These are phyloP conservation scores for Taenaris catops DNA, from an alignment of 2,888 invertebrate species.

Conservation along the genomic window DNA sequence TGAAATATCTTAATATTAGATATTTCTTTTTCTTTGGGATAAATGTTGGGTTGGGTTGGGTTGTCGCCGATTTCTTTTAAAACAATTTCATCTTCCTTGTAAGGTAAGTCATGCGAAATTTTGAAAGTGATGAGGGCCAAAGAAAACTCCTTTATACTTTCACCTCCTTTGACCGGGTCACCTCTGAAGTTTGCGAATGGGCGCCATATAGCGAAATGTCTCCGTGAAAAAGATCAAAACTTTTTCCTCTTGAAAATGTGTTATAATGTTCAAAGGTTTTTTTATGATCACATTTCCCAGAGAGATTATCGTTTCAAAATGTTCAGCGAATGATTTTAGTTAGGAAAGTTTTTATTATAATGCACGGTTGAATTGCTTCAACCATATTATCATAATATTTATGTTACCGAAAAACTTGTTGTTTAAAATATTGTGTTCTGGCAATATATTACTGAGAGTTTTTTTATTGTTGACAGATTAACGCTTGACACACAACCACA, in stretches of 20 bases:
- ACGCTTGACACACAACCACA: too few relatives aligned
- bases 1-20: too few relatives aligned
- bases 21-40: slow-evolving; percentile 1
- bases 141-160: slow-evolving; percentile 43
- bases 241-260: slow-evolving; percentile 31
- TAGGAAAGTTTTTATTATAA: too few relatives aligned
- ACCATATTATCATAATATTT: too few relatives aligned
- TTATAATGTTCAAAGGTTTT: slow-evolving; percentile 18
- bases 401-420: too few relatives aligned
- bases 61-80: slow-evolving; percentile 18
- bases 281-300: slow-evolving; percentile 8
- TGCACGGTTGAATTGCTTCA: too few relatives aligned
- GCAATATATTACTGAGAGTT: too few relatives aligned
- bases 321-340: too few relatives aligned
- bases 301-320: slow-evolving; percentile 2
- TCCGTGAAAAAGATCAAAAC: slow-evolving; percentile 50
- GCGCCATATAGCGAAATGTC: slow-evolving; percentile 53
- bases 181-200: slow-evolving; percentile 44
- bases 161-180: slow-evolving; percentile 57
- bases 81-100: slow-evolving; percentile 21
- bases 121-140: slow-evolving; percentile 37
- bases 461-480: too few relatives aligned
- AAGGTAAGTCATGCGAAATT: slow-evolving; percentile 31
- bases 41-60: slow-evolving; percentile 6
- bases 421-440: too few relatives aligned